Conservation (phyloP, 2,797 vertebrate genomes). For the Acanthiza pusilla region DNA sequence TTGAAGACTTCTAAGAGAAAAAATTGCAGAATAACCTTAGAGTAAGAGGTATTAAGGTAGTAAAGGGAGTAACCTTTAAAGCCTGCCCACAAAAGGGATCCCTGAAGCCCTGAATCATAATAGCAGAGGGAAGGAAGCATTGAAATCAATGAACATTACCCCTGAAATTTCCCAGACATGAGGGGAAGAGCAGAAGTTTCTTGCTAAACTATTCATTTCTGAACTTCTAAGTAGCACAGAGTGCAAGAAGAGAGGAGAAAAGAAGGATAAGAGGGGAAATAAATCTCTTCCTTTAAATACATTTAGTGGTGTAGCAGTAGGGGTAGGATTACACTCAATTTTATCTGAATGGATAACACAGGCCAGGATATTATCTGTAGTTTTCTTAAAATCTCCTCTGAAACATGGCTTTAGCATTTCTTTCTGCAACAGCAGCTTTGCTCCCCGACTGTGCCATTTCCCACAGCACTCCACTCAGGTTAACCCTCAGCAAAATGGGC, state of each 20-base stretch:
- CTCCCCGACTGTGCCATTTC: not conserved
- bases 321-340: slow-evolving; percentile 28
- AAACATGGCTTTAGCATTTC: not conserved
- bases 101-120: slow-evolving; percentile 19
- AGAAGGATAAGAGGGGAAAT: not conserved
- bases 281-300: slow-evolving; percentile 20
- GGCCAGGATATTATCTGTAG: not conserved
- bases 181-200: not conserved
- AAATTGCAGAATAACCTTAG: slow-evolving; percentile 40
- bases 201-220: slow-evolving; percentile 9
- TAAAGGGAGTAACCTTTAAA: slow-evolving; percentile 64
- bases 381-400: slow-evolving; percentile 27
- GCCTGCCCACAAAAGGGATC: not conserved
- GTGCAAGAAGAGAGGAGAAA: not conserved
- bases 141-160: not conserved
- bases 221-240: not conserved
- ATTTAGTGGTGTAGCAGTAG: not conserved
- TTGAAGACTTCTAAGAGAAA: not conserved
- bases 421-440: not conserved
- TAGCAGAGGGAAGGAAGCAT: not conserved
- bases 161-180: not conserved
- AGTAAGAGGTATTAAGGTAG: slow-evolving; percentile 29
- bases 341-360: slow-evolving; percentile 7
- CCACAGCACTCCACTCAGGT: not conserved
- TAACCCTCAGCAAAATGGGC: not conserved